Evolutionary conservation across 2,113 vertebrate species (phyloP), one percentile per base, ranked within the genome.

Genomic region (Epinephelus fuscoguttatus): DNA sequence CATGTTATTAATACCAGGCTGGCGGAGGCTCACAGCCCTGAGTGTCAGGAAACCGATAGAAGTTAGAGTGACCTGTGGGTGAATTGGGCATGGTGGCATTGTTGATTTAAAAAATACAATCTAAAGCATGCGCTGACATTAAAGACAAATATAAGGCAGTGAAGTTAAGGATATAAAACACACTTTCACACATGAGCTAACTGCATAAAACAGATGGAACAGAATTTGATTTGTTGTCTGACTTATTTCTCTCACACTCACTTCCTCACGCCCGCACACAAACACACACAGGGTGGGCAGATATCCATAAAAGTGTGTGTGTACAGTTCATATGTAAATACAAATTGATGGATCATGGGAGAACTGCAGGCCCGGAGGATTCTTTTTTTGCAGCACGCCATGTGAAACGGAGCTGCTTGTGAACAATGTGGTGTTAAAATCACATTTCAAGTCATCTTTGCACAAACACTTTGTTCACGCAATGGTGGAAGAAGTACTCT

Each of bases 291-390:
- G 50, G 40, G 75, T 19, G 61, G 42, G 62, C 64, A 66, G 70
- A 57, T 23, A 53, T 75, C 71, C 60, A 45, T 59, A n/a, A 53
- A 33, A 17, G 25, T 49, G 56, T 75, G 57, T 57, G 56, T 50
- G 70, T 68, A 23, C 40, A 67, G 64, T 52, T 74, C 15, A 68
- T 56, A 12, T 81, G 21, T 75, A 70, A 80, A 81, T 71, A 70
- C 77, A 64, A 61, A 23, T n/a, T 72, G 73, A 84, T 75, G 84
- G 75, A 84, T 86, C 15, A 70, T 47, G 55, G 2, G 55, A 64
- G 30, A 80, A 37, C 11, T 37, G 45, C 53, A 53, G 56, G 11
- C 33, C 66, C 27, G 52, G 66, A 64, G 68, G 62, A 15, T 23
- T 30, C 27, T 50, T 81, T 68, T 57, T 27, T 47, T 62, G 68